phyloP scores from a whole-genome alignment of 1,140 invertebrate genomes.

The Anastatus disparis region DNA sequence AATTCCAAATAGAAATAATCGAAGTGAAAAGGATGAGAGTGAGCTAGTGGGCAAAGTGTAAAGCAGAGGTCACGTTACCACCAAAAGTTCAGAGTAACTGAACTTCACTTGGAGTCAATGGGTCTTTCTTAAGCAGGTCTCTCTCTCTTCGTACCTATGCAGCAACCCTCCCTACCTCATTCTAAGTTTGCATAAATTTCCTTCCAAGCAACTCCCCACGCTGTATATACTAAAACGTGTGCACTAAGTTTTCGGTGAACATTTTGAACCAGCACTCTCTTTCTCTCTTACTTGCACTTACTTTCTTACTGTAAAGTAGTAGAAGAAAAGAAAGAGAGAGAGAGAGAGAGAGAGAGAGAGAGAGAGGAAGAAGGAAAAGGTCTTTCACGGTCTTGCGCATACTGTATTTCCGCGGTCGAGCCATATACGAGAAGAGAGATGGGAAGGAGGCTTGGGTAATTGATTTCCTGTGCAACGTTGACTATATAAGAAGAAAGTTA shows the following conservation, averaged over 20 bases:
- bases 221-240: too few species aligned
- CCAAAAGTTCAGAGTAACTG: neutral
- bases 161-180: too few species aligned
- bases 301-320: too few species aligned
- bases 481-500: neutral
- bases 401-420: neutral
- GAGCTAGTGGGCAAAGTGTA: too few species aligned
- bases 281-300: too few species aligned
- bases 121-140: neutral
- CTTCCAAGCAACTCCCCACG: neutral
- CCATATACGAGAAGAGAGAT: neutral
- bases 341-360: too few species aligned
- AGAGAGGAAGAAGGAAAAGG: too few species aligned
- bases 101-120: neutral
- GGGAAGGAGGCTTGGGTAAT: neutral
- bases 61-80: too few species aligned
- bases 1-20: neutral
- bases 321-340: too few species aligned
- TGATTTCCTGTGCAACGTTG: constrained; percentile 5
- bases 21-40: neutral
- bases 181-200: constrained; percentile 27
- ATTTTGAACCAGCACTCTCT: neutral
- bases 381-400: neutral
- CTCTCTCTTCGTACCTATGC: neutral
- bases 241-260: neutral